phyloP scores from a whole-genome alignment of 2,113 vertebrate species.

The Osmerus eperlanus region DNA sequence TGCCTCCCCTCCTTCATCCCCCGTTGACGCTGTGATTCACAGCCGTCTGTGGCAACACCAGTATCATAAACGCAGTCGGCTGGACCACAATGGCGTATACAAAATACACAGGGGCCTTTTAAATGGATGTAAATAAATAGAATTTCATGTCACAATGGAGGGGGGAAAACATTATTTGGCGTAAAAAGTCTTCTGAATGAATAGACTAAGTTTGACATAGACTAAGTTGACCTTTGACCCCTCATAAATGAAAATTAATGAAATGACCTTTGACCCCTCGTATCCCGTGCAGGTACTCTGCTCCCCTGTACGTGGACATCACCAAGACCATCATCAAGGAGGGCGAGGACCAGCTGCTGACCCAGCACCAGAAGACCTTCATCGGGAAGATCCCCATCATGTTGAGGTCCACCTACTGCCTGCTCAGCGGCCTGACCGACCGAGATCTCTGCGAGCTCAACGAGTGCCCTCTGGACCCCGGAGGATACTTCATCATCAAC shows the following conservation, averaged over 20 bases:
- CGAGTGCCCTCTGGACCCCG: constrained; percentile 94
- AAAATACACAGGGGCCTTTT: too few species aligned
- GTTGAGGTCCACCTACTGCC: constrained; percentile 95
- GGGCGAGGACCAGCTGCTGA: constrained; percentile 94
- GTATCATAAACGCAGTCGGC: too few species aligned
- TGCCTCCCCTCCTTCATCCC: not conserved
- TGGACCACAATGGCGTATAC: too few species aligned
- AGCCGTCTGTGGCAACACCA: constrained; percentile 6
- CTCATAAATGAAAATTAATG: not conserved
- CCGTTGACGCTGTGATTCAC: not conserved
- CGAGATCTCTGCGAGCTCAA: constrained; percentile 96
- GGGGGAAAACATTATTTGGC: not conserved
- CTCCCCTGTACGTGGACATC: constrained; percentile 96
- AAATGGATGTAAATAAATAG: too few species aligned
- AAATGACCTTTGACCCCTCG: not conserved
- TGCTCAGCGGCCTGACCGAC: constrained; percentile 91
- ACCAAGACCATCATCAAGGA: constrained; percentile 98
- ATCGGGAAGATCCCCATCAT: constrained; percentile 99
- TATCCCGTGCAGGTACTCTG: constrained; percentile 83
- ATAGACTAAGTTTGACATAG: not conserved
- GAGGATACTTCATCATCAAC: constrained; percentile 98
- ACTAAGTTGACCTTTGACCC: not conserved
- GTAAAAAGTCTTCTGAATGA: not conserved
- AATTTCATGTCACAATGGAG: too few species aligned
- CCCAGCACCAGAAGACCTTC: constrained; percentile 98